A percentile compares a stretch with the other conserved stretches of the same genome.
These are phyloP conservation scores for Furcula furcula DNA, from an alignment of 2,888 invertebrate genomes.

Conservation along the genomic window DNA sequence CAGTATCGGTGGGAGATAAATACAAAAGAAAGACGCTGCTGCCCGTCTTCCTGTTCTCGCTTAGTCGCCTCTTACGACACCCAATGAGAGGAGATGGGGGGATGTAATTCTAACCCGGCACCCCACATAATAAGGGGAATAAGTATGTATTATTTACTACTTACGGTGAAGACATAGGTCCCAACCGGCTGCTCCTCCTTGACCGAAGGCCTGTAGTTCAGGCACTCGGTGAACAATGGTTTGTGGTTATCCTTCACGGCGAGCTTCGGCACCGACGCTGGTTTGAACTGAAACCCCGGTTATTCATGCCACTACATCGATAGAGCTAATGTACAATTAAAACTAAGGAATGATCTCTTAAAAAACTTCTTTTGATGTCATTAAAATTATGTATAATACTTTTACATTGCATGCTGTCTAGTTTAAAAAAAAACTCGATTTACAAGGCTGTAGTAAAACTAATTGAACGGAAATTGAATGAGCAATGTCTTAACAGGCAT, in stretches of 20 bases:
- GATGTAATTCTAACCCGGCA: no score
- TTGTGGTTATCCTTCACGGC: conserved; percentile 89
- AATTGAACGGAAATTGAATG: conserved; percentile 19
- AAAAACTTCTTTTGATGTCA: no score
- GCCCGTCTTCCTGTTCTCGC: no score
- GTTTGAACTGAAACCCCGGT: conserved; percentile 64
- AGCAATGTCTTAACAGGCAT: conserved; percentile 13
- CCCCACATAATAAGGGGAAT: no score
- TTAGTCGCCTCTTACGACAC: no score
- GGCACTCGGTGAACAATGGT: conserved; percentile 93
- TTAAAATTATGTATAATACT: no score
- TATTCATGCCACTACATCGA: conserved; percentile 50
- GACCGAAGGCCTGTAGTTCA: conserved; percentile 89
- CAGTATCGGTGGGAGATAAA: no score
- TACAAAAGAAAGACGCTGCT: no score
- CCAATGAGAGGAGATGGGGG: no score
- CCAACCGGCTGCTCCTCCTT: conserved; percentile 89
- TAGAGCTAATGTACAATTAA: conserved; percentile 25
- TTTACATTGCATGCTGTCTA: conserved; percentile 30
- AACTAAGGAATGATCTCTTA: no score
- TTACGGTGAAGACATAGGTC: conserved; percentile 88
- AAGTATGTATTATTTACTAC: no score
- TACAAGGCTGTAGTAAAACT: conserved; percentile 17
- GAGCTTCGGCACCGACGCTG: conserved; percentile 60
- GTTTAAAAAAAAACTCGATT: conserved; percentile 15